Evolutionary conservation across 2,113 vertebrate genomes (phyloP).

Genomic region (Nymphicus hollandicus): DNA sequence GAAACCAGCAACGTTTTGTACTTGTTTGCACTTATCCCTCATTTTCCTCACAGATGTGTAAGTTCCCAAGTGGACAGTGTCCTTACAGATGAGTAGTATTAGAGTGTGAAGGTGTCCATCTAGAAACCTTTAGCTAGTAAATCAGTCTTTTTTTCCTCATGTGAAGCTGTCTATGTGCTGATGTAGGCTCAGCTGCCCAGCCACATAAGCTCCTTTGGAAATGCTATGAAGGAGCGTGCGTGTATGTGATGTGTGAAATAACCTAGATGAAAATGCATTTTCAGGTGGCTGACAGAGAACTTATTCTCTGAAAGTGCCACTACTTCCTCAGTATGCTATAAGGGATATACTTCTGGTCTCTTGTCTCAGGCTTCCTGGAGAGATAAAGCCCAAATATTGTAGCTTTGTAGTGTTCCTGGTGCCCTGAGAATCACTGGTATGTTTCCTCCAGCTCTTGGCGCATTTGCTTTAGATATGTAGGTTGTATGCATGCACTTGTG

Average conservation of each 20-base stretch:
- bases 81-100: not conserved
- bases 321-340: not conserved
- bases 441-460: not conserved
- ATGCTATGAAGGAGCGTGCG: accelerated
- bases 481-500: not conserved
- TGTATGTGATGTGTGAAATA: not conserved
- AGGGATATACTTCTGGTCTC: not conserved
- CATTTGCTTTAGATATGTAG: not conserved
- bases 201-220: not conserved
- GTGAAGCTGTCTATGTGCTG: not conserved
- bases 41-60: not conserved
- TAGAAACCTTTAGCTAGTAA: not conserved
- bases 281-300: not conserved
- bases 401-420: not conserved
- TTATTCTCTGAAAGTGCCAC: not conserved
- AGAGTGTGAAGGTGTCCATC: not conserved
- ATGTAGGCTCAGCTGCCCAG: not conserved
- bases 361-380: not conserved
- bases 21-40: not conserved
- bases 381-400: not conserved
- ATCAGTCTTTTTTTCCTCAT: not conserved
- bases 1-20: not conserved
- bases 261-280: not conserved
- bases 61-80: not conserved
- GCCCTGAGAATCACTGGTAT: not conserved